Evolutionary conservation across 2,888 invertebrate genomes (phyloP).

Genomic region (Archips xylosteana): DNA sequence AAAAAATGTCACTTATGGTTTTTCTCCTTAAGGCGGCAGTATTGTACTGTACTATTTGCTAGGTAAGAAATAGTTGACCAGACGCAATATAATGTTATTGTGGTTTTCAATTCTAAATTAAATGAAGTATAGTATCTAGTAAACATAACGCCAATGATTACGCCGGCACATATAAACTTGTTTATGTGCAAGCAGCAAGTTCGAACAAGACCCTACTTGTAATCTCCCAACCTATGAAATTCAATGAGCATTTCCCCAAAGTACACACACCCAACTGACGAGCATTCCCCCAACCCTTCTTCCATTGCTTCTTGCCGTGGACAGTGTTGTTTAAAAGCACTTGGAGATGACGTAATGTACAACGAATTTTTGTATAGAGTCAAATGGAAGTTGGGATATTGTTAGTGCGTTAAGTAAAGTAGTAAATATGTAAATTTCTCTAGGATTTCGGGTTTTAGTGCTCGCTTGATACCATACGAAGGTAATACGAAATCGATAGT

Average conservation of each 20-base stretch:
- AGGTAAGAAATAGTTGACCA: too few species aligned
- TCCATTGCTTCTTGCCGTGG: not conserved
- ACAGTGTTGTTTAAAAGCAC: not conserved
- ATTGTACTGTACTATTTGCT: too few species aligned
- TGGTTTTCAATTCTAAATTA: too few species aligned
- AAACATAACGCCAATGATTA: conserved; percentile 3
- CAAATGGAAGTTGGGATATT: conserved; percentile 1
- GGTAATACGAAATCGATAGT: conserved; percentile 15
- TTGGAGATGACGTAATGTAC: conserved; percentile 1
- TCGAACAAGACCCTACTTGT: conserved; percentile 24
- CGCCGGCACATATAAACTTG: conserved; percentile 12
- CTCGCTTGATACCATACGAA: conserved; percentile 21
- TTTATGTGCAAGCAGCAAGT: conserved; percentile 21
- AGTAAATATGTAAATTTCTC: conserved; percentile 39
- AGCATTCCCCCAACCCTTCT: not conserved
- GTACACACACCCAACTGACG: not conserved
- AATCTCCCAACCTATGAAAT: conserved; percentile 38
- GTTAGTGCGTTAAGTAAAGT: conserved; percentile 28
- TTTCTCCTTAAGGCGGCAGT: too few species aligned
- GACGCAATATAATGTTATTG: too few species aligned
- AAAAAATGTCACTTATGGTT: too few species aligned
- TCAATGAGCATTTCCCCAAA: conserved; percentile 35
- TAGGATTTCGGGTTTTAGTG: conserved; percentile 32
- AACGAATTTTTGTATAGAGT: not conserved
- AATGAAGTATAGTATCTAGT: not conserved